Conservation (phyloP, 2,113 vertebrate species). For the Patagioenas fasciata region DNA sequence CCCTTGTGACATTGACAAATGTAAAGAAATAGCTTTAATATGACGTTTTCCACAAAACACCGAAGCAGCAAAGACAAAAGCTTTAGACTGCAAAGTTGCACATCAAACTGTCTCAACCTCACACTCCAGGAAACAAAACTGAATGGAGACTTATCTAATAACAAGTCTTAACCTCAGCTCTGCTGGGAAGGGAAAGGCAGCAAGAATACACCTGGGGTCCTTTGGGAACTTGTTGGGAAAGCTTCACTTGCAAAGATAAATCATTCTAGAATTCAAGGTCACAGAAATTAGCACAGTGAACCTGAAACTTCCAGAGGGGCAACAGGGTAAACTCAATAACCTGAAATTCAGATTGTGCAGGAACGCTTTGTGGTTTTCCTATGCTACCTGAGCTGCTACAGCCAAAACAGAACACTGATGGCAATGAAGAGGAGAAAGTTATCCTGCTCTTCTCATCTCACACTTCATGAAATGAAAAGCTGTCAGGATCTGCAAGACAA, state of each 20-base stretch:
- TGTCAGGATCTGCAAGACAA: not conserved
- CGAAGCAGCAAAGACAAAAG: slow-evolving; percentile 4
- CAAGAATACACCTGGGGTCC: not conserved
- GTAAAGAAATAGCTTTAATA: not conserved
- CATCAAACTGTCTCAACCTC: not conserved
- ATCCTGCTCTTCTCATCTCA: not conserved
- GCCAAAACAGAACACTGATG: not conserved
- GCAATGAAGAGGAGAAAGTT: not conserved
- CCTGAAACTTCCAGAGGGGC: not conserved
- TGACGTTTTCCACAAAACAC: not conserved
- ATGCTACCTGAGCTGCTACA: not conserved
- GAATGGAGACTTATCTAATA: too few species aligned
- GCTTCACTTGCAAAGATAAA: not conserved
- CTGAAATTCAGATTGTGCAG: not conserved
- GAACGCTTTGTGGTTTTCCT: not conserved
- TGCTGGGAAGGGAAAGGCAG: not conserved
- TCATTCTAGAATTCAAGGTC: not conserved
- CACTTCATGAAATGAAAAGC: not conserved
- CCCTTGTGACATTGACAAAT: not conserved
- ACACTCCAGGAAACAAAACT: not conserved
- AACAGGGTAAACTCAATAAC: not conserved
- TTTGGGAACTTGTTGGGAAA: not conserved
- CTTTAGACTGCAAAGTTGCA: not conserved
- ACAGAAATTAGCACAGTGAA: not conserved
- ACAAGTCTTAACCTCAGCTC: not conserved